Percentiles rank a stretch among this genome's conserved stretches.
Evolutionary conservation across 2,797 vertebrate species (phyloP).

Genomic region (Chloroceryle inda): DNA sequence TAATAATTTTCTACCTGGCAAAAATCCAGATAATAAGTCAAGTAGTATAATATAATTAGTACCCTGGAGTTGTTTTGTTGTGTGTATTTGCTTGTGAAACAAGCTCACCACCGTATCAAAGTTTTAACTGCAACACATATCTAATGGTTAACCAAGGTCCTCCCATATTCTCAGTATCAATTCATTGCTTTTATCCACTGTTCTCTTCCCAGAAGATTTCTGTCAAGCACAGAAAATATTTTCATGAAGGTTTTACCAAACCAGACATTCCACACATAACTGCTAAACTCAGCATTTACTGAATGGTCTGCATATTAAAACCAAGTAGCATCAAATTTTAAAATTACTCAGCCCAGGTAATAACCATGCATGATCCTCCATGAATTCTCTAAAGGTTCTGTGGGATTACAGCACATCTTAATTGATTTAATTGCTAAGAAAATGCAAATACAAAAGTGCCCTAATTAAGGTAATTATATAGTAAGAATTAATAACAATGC

Average conservation of each 20-base stretch:
- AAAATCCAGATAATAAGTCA: slow-evolving; percentile 25
- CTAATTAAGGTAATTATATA: not conserved
- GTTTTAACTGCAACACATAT: not conserved
- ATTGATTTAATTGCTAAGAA: not conserved
- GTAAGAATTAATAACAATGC: not conserved
- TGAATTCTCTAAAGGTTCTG: not conserved
- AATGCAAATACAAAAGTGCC: not conserved
- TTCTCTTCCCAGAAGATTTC: not conserved
- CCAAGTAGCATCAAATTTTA: not conserved
- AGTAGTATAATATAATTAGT: slow-evolving; percentile 6
- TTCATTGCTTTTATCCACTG: not conserved
- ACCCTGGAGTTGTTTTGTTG: not conserved
- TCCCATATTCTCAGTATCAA: not conserved
- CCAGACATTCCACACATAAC: not conserved
- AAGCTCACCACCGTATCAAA: not conserved
- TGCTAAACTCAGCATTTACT: not conserved
- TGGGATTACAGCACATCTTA: not conserved
- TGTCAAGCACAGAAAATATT: not conserved
- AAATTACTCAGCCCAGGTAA: not conserved
- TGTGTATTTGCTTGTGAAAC: not conserved
- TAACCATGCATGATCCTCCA: not conserved
- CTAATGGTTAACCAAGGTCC: slow-evolving; percentile 34
- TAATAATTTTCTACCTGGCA: slow-evolving; percentile 45
- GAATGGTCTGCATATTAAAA: not conserved
- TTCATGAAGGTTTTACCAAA: not conserved